These are phyloP conservation scores for Silurus asotus DNA, from an alignment of 2,113 vertebrate species.

Conservation along the genomic window DNA sequence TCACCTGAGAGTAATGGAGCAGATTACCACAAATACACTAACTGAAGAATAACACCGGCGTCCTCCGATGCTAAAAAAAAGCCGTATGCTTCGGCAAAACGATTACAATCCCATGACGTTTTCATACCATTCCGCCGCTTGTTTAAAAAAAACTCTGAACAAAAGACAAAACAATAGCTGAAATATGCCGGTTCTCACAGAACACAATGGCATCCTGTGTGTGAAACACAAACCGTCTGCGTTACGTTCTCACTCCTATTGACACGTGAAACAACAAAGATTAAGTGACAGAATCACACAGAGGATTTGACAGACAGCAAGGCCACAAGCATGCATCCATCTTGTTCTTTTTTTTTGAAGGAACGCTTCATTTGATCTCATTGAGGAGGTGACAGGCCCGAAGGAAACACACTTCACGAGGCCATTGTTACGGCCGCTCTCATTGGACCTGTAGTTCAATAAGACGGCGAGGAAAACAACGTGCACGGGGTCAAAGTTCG, in stretches of 20 bases:
- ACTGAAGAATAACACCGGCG: background rate
- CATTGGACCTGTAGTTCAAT: constrained; percentile 67
- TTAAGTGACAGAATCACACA: background rate
- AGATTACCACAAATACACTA: background rate
- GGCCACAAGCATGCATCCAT: constrained; percentile 10
- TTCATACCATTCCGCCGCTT: background rate
- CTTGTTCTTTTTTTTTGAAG: background rate
- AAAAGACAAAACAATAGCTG: background rate
- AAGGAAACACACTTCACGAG: constrained; percentile 51
- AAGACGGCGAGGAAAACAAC: constrained; percentile 69
- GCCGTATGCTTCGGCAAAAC: background rate
- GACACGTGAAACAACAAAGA: constrained; percentile 9
- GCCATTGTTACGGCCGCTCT: constrained; percentile 65
- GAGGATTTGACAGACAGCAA: constrained; percentile 29
- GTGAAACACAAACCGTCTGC: background rate
- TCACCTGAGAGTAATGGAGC: background rate
- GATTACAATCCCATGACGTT: background rate
- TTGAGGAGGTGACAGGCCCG: constrained; percentile 17
- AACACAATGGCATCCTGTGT: constrained; percentile 20
- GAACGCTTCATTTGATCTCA: constrained; percentile 43
- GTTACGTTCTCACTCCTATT: background rate
- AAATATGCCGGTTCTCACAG: background rate
- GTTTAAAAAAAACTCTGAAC: background rate
- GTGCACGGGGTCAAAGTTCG: constrained; percentile 66
- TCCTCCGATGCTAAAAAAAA: background rate